phyloP scores from a whole-genome alignment of 2,888 invertebrate species.

The Phrixothrix hirtus region DNA sequence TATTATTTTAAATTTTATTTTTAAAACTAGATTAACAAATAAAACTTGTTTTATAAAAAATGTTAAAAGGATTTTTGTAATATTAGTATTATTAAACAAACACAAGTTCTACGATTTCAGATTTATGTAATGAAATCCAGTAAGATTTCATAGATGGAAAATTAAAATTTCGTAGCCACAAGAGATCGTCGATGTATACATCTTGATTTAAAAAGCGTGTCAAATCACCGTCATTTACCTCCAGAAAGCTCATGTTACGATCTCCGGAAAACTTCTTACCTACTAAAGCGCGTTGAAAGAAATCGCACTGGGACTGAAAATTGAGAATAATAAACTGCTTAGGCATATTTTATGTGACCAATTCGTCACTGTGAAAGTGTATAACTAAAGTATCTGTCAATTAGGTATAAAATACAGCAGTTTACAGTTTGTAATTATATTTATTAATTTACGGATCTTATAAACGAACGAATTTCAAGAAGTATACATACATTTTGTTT shows the following conservation, averaged over 20 bases:
- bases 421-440: conserved; percentile 11
- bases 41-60: no score
- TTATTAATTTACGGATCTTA: conserved; percentile 17
- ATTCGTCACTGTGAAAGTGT: conserved; percentile 45
- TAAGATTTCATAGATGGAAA: background rate
- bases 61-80: no score
- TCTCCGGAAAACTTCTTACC: conserved; percentile 41
- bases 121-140: background rate
- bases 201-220: conserved; percentile 25
- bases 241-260: conserved; percentile 30
- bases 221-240: conserved; percentile 34
- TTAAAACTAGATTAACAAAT: no score
- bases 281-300: conserved; percentile 47
- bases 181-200: no score
- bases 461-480: background rate
- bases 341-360: conserved; percentile 50
- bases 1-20: no score
- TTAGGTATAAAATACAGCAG: conserved; percentile 54
- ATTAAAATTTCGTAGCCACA: background rate
- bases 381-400: conserved; percentile 55
- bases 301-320: conserved; percentile 54
- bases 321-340: conserved; percentile 56
- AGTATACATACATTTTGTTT: no score
- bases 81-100: no score
- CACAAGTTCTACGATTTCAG: no score